Conservation (phyloP, 2,888 invertebrate species). For the Biston betularia region DNA sequence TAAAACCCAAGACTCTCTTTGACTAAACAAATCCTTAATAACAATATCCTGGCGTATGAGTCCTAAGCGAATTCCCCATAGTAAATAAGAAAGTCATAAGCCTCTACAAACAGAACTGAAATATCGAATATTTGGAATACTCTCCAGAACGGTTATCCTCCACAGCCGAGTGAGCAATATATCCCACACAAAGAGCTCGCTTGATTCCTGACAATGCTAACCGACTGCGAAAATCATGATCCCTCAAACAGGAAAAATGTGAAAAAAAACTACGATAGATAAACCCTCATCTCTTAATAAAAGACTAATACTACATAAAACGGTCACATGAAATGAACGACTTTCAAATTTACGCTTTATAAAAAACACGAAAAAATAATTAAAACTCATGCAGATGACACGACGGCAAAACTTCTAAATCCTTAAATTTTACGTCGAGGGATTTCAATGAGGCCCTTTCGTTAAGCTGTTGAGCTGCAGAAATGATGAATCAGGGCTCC, state of each 20-base stretch:
- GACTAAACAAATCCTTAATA: not conserved
- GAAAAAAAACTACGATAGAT: not conserved
- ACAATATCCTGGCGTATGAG: not conserved
- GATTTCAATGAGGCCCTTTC: slow-evolving; percentile 34
- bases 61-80: not conserved
- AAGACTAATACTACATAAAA: not conserved
- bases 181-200: slow-evolving; percentile 10
- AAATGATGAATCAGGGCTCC: slow-evolving; percentile 43
- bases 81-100: slow-evolving; percentile 1
- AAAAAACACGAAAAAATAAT: slow-evolving; percentile 6
- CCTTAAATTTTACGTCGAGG: slow-evolving; percentile 27
- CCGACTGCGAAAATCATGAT: slow-evolving; percentile 4
- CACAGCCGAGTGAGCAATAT: slow-evolving; percentile 12
- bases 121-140: not conserved
- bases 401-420: slow-evolving; percentile 19
- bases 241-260: slow-evolving; percentile 1
- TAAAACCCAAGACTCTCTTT: not conserved
- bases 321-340: no score
- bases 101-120: not conserved
- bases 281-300: not conserved
- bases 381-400: slow-evolving; percentile 4
- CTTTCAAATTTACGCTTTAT: not conserved
- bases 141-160: not conserved
- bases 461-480: slow-evolving; percentile 35
- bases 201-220: slow-evolving; percentile 11